Evolutionary conservation across 2,888 invertebrate species (phyloP).

Genomic region (Pseudococcus longispinus): DNA sequence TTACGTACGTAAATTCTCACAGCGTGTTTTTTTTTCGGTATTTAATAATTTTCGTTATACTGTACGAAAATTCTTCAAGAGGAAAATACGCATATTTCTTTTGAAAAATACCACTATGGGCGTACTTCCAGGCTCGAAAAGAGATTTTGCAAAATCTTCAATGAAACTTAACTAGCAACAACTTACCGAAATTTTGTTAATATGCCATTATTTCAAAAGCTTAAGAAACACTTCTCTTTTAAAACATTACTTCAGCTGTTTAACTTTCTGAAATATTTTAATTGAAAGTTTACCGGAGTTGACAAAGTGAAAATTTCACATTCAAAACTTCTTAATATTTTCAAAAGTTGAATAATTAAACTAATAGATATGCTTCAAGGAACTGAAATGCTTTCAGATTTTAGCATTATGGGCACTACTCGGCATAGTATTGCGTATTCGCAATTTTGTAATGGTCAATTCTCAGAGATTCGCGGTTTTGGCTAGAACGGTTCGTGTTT

Average conservation of each 20-base stretch:
- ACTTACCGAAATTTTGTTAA: not conserved
- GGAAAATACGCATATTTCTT: not conserved
- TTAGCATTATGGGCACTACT: not conserved
- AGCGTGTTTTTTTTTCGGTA: not conserved
- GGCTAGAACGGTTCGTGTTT: not conserved
- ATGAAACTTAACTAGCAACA: not conserved
- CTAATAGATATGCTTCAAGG: not conserved
- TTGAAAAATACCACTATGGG: not conserved
- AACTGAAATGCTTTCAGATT: not conserved
- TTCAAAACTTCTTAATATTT: constrained; percentile 13
- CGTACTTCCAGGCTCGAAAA: not conserved
- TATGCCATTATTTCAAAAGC: not conserved
- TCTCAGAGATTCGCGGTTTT: not conserved
- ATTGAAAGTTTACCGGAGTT: constrained; percentile 6
- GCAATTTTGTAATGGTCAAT: not conserved
- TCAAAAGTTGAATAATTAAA: not conserved
- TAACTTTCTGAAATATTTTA: not conserved
- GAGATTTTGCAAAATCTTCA: not conserved
- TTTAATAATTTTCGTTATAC: not conserved
- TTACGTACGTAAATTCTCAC: not conserved
- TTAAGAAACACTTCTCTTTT: not conserved
- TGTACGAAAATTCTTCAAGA: not conserved
- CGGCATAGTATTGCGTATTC: not conserved
- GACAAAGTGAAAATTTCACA: constrained; percentile 15
- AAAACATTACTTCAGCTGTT: not conserved